Base-by-base conservation (phyloP, 2,888 invertebrate species). In the Hirtodrosophila trivittata region DNA sequence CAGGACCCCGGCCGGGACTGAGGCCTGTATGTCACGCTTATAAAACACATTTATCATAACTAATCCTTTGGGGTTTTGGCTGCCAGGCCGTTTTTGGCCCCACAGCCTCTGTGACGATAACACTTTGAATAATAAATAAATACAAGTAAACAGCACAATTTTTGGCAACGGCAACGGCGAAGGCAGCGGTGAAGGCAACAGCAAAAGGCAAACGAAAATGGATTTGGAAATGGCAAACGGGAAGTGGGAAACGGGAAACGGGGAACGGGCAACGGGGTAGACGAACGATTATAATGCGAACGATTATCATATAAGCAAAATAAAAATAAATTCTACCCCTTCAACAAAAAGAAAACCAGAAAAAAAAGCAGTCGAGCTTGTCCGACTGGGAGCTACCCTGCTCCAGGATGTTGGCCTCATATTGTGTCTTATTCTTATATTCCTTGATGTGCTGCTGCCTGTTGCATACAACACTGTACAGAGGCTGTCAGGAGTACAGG, bases 1-100 rank as follows among this genome's bases (percentile, higher is more conserved):
- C 77, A 73, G 74, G 64, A 68, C 43, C 66, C 77, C 50, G 55
- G 33, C 16, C 41, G 42, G 41, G 21, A 14, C 21, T 43, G 13
- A 12, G 51, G 59, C 47, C 45, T 66, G 62, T 66, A 50, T 75
- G 81, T 73, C 86, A 86, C 86, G 80, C 84, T 86, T 84, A 75
- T 81, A 84, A 86, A 86, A 84, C 85, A 81, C 82, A 82, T 82
- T 82, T 82, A 82, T 82, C 87, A 84, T 84, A 82, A 82, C 82
- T 82, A 82, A 82, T 84, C 82, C 82, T 82, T 86, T 82, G 85
- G 82, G 82, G 75, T 77, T 86, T 86, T 60, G 73, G 66, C 68
- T 86, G 86, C 77, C 80, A 78, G 47, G 45, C 60, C 66, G 10
- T 7, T 35, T 43, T 52, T 54, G 52, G 45, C 38, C 41, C 18